Base-by-base conservation (phyloP, 2,113 vertebrate species). In the Chascanopsetta lugubris region DNA sequence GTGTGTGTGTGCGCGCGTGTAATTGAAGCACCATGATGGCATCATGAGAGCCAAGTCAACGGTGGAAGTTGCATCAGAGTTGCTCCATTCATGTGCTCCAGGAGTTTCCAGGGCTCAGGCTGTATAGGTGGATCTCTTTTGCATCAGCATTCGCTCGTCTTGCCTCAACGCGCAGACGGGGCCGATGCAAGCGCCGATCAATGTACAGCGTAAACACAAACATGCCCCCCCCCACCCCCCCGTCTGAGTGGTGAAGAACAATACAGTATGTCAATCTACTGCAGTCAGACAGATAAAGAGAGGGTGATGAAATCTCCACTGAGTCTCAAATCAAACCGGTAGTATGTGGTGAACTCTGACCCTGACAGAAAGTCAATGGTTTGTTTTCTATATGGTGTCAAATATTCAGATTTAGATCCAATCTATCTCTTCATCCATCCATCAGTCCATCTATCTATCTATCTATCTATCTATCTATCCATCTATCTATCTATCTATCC, bases 121-220 rank as follows among this genome's bases (percentile, higher is more conserved):
- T 53, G n/a, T n/a, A 69, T 54, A 63, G 46, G 56, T 56, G 49
- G 36, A 61, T 64, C 22, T 47, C 67, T 53, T 63, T 88, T 88
- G 84, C 88, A 84, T 89, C 87, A 90, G 83, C 72, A 57, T 36
- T 79, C 51, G 5, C 61, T 48, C 1, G 15, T 74, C 82, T 86
- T 84, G 85, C 80, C 76, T 83, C 82, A 70, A 75, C 58, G 32
- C 22, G 75, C n/a, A 70, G 59, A 70, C 10, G 1, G 29, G 62
- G 71, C n/a, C 70, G 13, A 71, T 57, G 77, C 75, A 76, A 80
- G 63, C 66, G 1, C 25, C 0, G 38, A 32, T 17, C 70, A 80
- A 67, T 45, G 18, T 38, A 38, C 18, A 27, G 61, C 3, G 58
- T 51, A 56, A 82, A 80, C 75, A 61, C 34, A 42, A 38, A 45